Evolutionary conservation across 1,140 invertebrate genomes (phyloP).

Genomic region (Cyphomyrmex costatus): DNA sequence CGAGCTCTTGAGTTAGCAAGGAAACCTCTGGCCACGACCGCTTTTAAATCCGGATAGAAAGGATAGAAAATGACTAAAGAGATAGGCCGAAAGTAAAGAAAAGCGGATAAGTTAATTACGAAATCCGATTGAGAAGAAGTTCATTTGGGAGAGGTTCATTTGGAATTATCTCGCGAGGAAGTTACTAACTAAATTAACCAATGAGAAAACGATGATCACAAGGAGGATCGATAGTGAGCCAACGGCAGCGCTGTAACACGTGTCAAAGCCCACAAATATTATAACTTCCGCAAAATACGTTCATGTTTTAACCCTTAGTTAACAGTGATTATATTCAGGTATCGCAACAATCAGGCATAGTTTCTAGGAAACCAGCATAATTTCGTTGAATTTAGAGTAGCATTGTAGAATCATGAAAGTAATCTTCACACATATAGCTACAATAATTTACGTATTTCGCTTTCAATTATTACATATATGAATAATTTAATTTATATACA

Average conservation of each 20-base stretch:
- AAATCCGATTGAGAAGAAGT: constrained; percentile 53
- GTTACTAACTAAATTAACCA: constrained; percentile 59
- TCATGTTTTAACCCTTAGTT: not conserved
- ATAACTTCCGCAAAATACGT: constrained; percentile 5
- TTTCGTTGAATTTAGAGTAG: not conserved
- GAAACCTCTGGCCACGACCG: constrained; percentile 9
- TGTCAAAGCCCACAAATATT: not conserved
- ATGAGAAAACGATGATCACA: constrained; percentile 36
- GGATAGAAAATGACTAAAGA: not conserved
- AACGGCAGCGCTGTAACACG: too few relatives aligned
- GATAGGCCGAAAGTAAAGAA: constrained; percentile 53
- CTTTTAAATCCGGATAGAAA: constrained; percentile 50
- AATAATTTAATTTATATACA: not conserved
- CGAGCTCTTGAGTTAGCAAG: constrained; percentile 27
- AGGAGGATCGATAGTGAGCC: constrained; percentile 20
- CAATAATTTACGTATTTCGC: not conserved
- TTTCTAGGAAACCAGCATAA: constrained; percentile 4
- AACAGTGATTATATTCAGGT: not conserved
- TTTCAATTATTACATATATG: not conserved
- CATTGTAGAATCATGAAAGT: not conserved
- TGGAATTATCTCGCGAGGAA: constrained; percentile 54
- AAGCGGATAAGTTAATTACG: constrained; percentile 58
- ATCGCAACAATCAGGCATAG: constrained; percentile 19
- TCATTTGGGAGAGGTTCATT: constrained; percentile 35
- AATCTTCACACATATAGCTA: not conserved